phyloP scores from a whole-genome alignment of 1,140 invertebrate species.

The Saccostrea echinata region DNA sequence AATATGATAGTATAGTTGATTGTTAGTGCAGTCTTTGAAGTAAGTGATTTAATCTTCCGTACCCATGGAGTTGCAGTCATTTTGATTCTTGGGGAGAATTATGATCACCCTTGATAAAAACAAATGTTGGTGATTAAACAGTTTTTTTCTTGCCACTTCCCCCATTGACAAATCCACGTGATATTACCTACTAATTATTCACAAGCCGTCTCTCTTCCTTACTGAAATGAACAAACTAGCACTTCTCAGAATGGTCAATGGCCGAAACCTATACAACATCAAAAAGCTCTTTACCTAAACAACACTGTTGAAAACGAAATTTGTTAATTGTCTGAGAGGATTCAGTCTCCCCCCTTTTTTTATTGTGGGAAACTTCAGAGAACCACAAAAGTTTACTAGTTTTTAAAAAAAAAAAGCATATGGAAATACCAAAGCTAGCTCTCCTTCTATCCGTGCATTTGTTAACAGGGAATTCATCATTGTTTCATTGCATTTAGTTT shows the following conservation, averaged over 20 bases:
- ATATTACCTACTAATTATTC: slow-evolving; percentile 34
- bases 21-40: slow-evolving; percentile 27
- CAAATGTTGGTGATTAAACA: slow-evolving; percentile 16
- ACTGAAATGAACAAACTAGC: background rate
- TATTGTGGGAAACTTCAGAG: slow-evolving; percentile 11
- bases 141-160: slow-evolving; percentile 25
- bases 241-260: slow-evolving; percentile 7
- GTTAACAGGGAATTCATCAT: slow-evolving; percentile 31
- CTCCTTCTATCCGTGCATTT: slow-evolving; percentile 6
- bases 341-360: background rate
- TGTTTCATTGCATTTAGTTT: slow-evolving; percentile 39
- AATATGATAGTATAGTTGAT: slow-evolving; percentile 33
- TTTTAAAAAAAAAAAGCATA: background rate
- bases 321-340: slow-evolving; percentile 7
- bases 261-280: background rate
- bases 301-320: background rate
- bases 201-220: slow-evolving; percentile 4
- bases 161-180: slow-evolving; percentile 28
- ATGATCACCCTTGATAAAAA: slow-evolving; percentile 42
- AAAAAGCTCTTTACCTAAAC: slow-evolving; percentile 23
- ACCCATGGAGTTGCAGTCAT: slow-evolving; percentile 32
- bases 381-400: background rate
- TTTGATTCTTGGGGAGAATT: slow-evolving; percentile 1
- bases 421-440: background rate
- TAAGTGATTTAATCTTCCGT: slow-evolving; percentile 33